Percentiles rank a stretch among this genome's conserved stretches.
Conservation (phyloP, 2,113 vertebrate species). For the Bucco capensis region DNA sequence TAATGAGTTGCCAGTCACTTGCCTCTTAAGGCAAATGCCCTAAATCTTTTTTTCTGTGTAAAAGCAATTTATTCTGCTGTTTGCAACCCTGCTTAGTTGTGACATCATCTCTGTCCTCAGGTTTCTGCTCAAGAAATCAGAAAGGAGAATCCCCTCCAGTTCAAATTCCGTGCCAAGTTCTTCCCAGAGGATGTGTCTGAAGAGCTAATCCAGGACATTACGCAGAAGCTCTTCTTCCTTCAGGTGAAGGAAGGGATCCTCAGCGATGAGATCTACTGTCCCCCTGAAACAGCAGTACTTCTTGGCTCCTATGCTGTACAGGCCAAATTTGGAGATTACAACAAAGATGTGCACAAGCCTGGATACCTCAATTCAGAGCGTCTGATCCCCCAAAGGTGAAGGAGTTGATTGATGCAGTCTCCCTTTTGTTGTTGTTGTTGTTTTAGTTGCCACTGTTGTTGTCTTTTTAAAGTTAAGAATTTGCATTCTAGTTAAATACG, state of each 20-base stretch:
- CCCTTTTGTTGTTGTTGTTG: neutral
- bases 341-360: slow-evolving; percentile 81
- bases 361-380: slow-evolving; percentile 90
- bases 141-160: slow-evolving; percentile 92
- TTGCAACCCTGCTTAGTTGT: neutral
- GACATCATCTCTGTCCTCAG: slow-evolving; percentile 57
- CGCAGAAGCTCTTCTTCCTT: slow-evolving; percentile 95
- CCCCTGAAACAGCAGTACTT: slow-evolving; percentile 92
- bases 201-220: slow-evolving; percentile 95
- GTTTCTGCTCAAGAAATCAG: slow-evolving; percentile 90
- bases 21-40: neutral
- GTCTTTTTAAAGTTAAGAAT: neutral
- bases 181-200: slow-evolving; percentile 92
- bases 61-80: neutral
- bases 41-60: neutral
- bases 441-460: neutral
- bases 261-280: slow-evolving; percentile 92
- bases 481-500: neutral
- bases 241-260: slow-evolving; percentile 94
- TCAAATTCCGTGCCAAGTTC: slow-evolving; percentile 94
- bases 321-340: slow-evolving; percentile 94
- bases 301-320: slow-evolving; percentile 94
- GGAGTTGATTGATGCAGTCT: neutral
- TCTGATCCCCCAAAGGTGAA: slow-evolving; percentile 90
- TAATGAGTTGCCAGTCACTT: neutral